Percentiles rank a stretch among this genome's conserved stretches.
Conservation (phyloP, 1,140 invertebrate species). For the Dendroctonus ponderosae region DNA sequence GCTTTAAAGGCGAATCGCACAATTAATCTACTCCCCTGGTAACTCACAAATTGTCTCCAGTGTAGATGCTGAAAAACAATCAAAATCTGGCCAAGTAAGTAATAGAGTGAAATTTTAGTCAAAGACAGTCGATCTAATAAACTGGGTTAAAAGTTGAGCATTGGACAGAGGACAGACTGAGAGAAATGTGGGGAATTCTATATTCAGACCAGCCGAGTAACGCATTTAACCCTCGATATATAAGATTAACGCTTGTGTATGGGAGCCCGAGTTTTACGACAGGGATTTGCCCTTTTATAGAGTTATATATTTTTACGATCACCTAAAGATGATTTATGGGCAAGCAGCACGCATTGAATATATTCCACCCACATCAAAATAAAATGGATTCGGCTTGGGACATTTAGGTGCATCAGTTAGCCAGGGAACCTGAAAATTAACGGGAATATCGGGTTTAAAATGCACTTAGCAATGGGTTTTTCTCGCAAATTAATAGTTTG, state of each 20-base stretch:
- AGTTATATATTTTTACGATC: conserved; percentile 27
- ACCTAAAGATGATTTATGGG: conserved; percentile 24
- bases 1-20: not conserved
- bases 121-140: not conserved
- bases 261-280: conserved; percentile 10
- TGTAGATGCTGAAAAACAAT: not conserved
- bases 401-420: too few species aligned
- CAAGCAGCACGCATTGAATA: conserved; percentile 22
- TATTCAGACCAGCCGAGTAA: not conserved
- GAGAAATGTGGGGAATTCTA: not conserved
- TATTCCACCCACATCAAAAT: conserved; percentile 11
- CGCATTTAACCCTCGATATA: conserved; percentile 14
- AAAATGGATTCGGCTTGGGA: conserved; percentile 2
- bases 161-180: not conserved
- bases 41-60: not conserved
- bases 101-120: not conserved
- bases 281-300: conserved; percentile 23
- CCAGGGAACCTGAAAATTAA: too few species aligned
- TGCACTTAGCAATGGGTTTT: too few species aligned
- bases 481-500: too few species aligned
- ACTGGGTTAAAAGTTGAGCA: not conserved
- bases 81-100: too few species aligned
- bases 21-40: not conserved
- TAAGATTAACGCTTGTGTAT: conserved; percentile 22
- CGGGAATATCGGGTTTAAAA: too few species aligned